phyloP scores from a whole-genome alignment of 2,113 vertebrate genomes.

The Pyxicephalus adspersus region DNA sequence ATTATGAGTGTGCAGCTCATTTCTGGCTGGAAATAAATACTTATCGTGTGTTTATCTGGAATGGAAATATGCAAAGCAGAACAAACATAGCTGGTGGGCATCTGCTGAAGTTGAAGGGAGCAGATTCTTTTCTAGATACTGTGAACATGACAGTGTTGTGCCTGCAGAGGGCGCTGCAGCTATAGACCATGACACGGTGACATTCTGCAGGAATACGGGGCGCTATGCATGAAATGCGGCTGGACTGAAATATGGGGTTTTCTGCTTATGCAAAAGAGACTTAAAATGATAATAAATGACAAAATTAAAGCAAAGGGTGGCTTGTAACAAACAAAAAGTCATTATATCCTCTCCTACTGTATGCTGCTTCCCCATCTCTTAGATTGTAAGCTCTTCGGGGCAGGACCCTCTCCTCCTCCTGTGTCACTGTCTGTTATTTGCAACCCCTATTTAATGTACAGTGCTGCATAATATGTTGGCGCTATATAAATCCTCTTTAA shows the following conservation, averaged over 20 bases:
- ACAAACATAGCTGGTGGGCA: constrained; percentile 20
- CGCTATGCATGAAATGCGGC: not conserved
- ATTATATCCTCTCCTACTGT: too few species aligned
- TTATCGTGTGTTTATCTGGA: constrained; percentile 34
- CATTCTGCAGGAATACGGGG: not conserved
- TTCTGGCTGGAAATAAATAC: not conserved
- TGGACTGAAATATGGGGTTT: not conserved
- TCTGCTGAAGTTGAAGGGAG: constrained; percentile 13
- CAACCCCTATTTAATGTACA: too few species aligned
- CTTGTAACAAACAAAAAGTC: too few species aligned
- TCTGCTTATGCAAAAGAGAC: not conserved
- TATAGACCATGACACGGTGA: not conserved
- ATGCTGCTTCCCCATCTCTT: too few species aligned
- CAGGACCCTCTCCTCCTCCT: too few species aligned
- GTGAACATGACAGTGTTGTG: not conserved
- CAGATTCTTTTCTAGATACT: constrained; percentile 13
- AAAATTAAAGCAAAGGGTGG: too few species aligned
- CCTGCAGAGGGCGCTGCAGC: constrained; percentile 18
- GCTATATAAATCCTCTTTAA: too few species aligned
- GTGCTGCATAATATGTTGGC: too few species aligned
- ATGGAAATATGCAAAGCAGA: constrained; percentile 51
- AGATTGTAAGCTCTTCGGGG: too few species aligned
- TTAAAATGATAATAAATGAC: too few species aligned
- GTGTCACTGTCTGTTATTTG: too few species aligned
- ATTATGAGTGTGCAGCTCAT: constrained; percentile 56